A percentile compares a stretch with the other conserved stretches of the same genome.
phyloP scores from a whole-genome alignment of 2,113 vertebrate species.

The Tetrax tetrax region DNA sequence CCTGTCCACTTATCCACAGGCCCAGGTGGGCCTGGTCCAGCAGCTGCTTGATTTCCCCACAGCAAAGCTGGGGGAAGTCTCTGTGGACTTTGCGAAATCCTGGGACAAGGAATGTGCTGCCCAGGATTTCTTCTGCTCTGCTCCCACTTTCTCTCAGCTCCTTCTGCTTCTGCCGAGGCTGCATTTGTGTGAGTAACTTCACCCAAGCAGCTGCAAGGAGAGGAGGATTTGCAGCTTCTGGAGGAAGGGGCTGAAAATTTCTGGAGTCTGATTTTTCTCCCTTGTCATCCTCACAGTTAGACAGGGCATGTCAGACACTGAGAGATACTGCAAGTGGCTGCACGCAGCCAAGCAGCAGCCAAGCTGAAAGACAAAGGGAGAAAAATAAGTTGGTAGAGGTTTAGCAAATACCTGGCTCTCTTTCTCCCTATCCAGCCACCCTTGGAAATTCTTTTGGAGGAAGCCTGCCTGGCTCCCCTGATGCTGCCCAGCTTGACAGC shows the following conservation, averaged over 20 bases:
- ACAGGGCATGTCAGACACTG: too few species aligned
- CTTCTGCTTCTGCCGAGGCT: not conserved
- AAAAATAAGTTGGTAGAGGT: not conserved
- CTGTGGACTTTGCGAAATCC: not conserved
- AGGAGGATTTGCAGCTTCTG: not conserved
- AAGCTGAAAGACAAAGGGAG: fast-evolving
- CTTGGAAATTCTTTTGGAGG: not conserved
- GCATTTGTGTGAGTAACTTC: not conserved
- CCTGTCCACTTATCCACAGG: not conserved
- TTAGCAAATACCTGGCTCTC: not conserved
- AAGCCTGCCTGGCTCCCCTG: not conserved
- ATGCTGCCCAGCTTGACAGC: not conserved
- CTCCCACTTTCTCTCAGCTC: not conserved
- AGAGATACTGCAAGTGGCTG: not conserved
- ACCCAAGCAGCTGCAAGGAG: not conserved
- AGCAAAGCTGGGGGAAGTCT: not conserved
- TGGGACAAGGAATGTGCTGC: not conserved
- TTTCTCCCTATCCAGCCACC: not conserved
- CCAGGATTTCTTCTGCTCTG: not conserved
- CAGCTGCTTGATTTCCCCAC: not conserved
- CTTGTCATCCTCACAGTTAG: not conserved
- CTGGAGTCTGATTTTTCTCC: not conserved
- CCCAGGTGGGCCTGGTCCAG: not conserved
- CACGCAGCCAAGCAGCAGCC: not conserved
- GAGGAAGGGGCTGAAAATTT: not conserved